These are phyloP conservation scores for Endomychus coccineus DNA, from an alignment of 2,888 invertebrate species.

Conservation along the genomic window DNA sequence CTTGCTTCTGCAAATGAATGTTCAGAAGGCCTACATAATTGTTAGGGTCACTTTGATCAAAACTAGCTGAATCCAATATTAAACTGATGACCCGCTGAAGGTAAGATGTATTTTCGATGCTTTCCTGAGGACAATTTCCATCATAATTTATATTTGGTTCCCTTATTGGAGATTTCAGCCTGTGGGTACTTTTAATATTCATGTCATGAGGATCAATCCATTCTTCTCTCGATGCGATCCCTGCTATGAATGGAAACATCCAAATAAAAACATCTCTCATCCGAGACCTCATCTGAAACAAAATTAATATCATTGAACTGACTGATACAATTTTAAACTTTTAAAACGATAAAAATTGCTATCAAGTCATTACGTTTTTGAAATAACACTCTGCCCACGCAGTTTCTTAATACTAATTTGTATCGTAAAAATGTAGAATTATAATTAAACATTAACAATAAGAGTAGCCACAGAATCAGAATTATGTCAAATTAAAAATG, in stretches of 20 bases:
- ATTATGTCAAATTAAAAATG: too few relatives aligned
- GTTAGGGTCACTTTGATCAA: constrained; percentile 2
- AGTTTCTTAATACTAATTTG: too few relatives aligned
- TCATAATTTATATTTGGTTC: background rate
- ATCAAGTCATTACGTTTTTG: too few relatives aligned
- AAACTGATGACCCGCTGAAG: constrained; percentile 4
- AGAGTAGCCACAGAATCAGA: too few relatives aligned
- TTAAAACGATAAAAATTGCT: constrained; percentile 1
- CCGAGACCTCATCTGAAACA: too few relatives aligned
- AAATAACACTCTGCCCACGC: too few relatives aligned
- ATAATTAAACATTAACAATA: too few relatives aligned
- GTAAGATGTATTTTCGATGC: background rate
- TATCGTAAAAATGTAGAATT: too few relatives aligned
- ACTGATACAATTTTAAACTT: background rate
- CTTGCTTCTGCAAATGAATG: constrained; percentile 6
- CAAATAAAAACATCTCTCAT: too few relatives aligned
- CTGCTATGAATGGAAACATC: background rate
- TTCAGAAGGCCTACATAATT: constrained; percentile 8
- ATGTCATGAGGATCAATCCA: constrained; percentile 14
- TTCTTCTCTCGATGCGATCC: constrained; percentile 6
- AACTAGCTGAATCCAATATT: constrained; percentile 5
- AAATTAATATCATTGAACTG: background rate
- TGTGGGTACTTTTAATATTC: constrained; percentile 3
- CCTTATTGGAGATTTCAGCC: background rate
- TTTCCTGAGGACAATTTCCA: background rate